Conservation (phyloP, 2,113 vertebrate genomes). For the Odontophorus gujanensis region DNA sequence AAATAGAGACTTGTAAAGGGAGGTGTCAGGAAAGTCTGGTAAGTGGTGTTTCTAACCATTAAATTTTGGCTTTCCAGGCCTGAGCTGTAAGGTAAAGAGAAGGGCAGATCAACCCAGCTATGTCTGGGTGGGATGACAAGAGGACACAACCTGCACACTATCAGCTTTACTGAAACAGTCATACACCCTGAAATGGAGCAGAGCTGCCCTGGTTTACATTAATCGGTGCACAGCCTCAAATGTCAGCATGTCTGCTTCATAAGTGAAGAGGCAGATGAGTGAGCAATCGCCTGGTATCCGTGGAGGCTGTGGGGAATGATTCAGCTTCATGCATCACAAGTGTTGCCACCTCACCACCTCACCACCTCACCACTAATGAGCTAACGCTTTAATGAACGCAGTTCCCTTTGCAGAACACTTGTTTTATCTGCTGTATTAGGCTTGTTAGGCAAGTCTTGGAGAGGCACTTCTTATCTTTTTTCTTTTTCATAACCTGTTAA, state of each 20-base stretch:
- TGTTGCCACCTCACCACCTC: neutral
- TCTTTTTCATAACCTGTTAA: neutral
- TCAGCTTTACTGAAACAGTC: neutral
- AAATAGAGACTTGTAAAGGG: neutral
- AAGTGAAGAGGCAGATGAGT: neutral
- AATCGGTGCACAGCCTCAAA: neutral
- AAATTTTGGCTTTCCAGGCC: accelerated
- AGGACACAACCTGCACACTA: neutral
- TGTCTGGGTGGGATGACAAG: accelerated
- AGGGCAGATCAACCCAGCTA: neutral
- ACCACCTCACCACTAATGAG: constrained; percentile 5
- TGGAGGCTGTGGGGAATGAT: neutral
- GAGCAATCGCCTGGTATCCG: neutral
- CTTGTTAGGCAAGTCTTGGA: constrained; percentile 20
- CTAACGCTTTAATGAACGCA: neutral
- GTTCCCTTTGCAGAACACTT: neutral
- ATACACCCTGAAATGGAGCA: accelerated
- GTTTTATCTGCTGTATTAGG: constrained; percentile 21
- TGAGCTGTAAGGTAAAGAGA: accelerated
- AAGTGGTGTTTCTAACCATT: neutral
- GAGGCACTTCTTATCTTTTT: neutral
- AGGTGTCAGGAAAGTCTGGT: neutral
- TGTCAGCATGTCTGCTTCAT: neutral
- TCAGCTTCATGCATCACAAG: neutral
- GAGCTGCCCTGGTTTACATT: neutral